Base-by-base conservation (phyloP, 2,113 vertebrate species). In the Pterophyllum scalare region DNA sequence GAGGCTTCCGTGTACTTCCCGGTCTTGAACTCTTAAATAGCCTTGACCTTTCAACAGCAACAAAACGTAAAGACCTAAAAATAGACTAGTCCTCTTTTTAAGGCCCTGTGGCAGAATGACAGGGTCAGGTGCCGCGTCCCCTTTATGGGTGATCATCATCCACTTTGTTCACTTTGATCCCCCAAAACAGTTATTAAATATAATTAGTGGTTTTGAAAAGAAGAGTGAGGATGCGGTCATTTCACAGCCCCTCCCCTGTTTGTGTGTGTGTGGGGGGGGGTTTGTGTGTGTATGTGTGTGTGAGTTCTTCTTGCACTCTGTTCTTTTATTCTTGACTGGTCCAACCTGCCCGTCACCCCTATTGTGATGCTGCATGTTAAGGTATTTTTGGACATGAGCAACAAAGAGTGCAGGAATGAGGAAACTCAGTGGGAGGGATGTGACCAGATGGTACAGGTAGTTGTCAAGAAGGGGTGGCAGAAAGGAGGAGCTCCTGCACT, bases 341-440 rank as follows among this genome's bases (percentile, higher is more conserved):
- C 87, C 84, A 56, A 92, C 88, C 93, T 84, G 92, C 84, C 91
- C 79, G 86, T 92, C 92, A 77, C 76, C 67, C 26, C 82, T 87
- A 86, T 92, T 93, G 88, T 95, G 67, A 87, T 58, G 59, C 61
- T 46, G 62, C 43, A 20, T n/a, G 77, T 67, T 78, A 7, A 86
- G 67, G 75, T 75, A 88, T 87, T 86, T 83, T 67, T 85, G 64
- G 77, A 82, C 80, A 12, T 22, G 7, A 54, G 80, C 35, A 81
- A 83, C 89, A 89, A 88, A 91, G 35, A 74, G 22, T 24, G 61
- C 19, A 92, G 81, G 95, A 95, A 96, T 94, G 95, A 95, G 94
- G 95, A 95, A 96, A 90, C 84, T 59, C 72, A 40, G 75, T 77
- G n/a, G 81, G 85, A 62, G 77, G 84, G 56, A 8, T 12, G 57